Evolutionary conservation across 1,140 invertebrate genomes (phyloP).

Genomic region (Sitophilus oryzae): DNA sequence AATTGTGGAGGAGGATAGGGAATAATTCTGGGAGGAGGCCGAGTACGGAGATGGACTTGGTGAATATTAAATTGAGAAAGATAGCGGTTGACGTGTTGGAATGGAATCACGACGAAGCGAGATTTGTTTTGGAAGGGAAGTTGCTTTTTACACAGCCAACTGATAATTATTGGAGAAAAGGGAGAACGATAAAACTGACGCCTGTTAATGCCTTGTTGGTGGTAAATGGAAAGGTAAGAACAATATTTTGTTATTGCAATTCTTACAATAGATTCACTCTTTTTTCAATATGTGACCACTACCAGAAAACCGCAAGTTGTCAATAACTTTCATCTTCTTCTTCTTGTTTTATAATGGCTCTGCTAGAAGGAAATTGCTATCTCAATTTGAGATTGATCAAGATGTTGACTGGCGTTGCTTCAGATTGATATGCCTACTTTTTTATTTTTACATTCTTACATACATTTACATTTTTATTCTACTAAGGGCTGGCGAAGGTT

Average conservation of each 20-base stretch:
- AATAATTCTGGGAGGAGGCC: conserved; percentile 67
- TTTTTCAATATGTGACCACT: too few relatives aligned
- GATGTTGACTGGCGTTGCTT: too few relatives aligned
- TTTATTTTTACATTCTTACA: too few relatives aligned
- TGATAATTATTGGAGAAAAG: conserved; percentile 84
- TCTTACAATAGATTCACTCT: conserved; percentile 2
- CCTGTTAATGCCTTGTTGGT: conserved; percentile 82
- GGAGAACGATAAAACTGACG: conserved; percentile 79
- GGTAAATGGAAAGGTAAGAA: conserved; percentile 73
- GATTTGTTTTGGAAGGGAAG: conserved; percentile 81
- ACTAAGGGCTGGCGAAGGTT: too few relatives aligned
- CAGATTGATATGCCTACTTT: too few relatives aligned
- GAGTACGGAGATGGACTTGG: conserved; percentile 73
- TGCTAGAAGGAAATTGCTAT: too few relatives aligned
- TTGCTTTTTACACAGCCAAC: conserved; percentile 79
- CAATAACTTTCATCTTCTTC: too few relatives aligned
- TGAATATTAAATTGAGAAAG: conserved; percentile 82
- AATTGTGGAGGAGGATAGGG: conserved; percentile 82
- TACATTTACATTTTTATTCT: too few relatives aligned
- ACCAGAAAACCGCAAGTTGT: too few relatives aligned
- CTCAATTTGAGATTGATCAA: too few relatives aligned
- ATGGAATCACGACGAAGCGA: conserved; percentile 87
- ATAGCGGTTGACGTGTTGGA: conserved; percentile 88
- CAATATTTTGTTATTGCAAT: conserved; percentile 3
- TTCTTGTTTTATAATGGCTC: too few relatives aligned